Percentiles rank a stretch among this genome's conserved stretches.
phyloP scores from a whole-genome alignment of 2,113 vertebrate species.

The Tautogolabrus adspersus region DNA sequence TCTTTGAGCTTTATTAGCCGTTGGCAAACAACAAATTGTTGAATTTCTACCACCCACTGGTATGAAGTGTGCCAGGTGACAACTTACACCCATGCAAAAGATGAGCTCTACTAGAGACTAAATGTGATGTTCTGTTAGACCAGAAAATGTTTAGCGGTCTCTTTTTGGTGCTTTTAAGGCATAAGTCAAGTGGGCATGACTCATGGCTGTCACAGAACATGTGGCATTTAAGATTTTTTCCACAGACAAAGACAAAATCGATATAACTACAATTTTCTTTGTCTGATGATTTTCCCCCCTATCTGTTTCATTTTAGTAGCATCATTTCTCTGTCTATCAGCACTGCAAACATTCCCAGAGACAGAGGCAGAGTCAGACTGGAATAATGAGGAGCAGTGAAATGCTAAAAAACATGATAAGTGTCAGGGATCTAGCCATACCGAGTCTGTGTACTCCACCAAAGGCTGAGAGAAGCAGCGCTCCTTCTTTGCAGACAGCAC shows the following conservation, averaged over 20 bases:
- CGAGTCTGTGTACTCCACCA: slow-evolving; percentile 12
- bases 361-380: slow-evolving; percentile 28
- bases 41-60: no score
- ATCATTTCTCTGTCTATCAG: slow-evolving; percentile 28
- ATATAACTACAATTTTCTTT: slow-evolving; percentile 1
- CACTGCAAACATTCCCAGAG: slow-evolving; percentile 17
- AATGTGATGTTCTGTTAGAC: background rate
- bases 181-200: slow-evolving; percentile 14
- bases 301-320: slow-evolving; percentile 14
- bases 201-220: background rate
- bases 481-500: slow-evolving; percentile 17
- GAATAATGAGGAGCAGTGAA: slow-evolving; percentile 54
- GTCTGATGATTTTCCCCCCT: background rate
- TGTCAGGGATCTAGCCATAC: slow-evolving; percentile 25
- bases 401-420: slow-evolving; percentile 38
- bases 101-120: background rate
- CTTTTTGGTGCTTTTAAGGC: background rate
- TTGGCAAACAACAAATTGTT: no score
- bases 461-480: slow-evolving; percentile 8
- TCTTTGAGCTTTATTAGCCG: no score
- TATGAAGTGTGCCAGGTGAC: no score
- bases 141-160: background rate
- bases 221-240: background rate
- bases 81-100: no score
- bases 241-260: slow-evolving; percentile 2